Conservation (phyloP, 2,113 vertebrate genomes). For the Rhea pennata region DNA sequence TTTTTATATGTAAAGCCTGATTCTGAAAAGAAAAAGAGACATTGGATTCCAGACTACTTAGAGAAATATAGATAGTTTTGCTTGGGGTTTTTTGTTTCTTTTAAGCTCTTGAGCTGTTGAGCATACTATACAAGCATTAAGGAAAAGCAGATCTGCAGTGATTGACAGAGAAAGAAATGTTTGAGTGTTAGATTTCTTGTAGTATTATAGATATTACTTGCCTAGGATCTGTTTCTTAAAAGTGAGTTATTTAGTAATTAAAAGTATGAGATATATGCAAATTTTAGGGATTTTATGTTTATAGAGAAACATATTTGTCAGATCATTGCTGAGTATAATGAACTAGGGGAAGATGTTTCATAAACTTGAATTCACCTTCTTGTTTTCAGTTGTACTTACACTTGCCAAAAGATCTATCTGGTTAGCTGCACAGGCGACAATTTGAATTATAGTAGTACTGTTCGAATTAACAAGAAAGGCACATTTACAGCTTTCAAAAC, state of each 20-base stretch:
- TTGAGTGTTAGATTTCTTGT: not conserved
- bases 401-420: not conserved
- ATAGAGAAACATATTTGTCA: not conserved
- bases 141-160: not conserved
- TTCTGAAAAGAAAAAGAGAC: too few relatives aligned
- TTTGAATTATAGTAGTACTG: not conserved
- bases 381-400: not conserved
- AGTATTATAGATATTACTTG: not conserved
- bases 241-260: not conserved
- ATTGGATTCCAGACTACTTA: accelerated
- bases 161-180: not conserved
- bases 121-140: not conserved
- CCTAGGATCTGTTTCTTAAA: not conserved
- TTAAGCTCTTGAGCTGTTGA: not conserved
- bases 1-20: accelerated
- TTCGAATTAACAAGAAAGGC: not conserved
- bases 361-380: not conserved
- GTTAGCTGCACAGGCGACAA: not conserved
- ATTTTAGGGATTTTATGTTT: not conserved
- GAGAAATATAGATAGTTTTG: accelerated
- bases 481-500: not conserved
- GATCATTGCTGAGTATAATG: not conserved
- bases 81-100: too few relatives aligned
- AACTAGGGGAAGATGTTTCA: not conserved
- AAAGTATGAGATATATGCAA: not conserved